Conservation (phyloP, 2,888 invertebrate genomes). For the Thyatira batis region DNA sequence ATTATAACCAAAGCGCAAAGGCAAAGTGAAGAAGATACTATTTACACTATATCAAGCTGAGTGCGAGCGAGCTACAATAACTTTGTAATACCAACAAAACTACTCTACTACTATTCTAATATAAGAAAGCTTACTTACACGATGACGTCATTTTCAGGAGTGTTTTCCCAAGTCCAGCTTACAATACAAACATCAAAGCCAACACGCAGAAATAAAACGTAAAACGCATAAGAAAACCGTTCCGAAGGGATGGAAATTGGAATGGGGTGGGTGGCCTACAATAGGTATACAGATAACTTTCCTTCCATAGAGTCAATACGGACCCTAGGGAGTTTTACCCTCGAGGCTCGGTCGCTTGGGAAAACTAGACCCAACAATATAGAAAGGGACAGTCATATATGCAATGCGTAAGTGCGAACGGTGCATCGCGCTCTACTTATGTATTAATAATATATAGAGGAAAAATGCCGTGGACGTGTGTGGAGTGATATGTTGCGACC, state of each 20-base stretch:
- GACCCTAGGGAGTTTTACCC: conserved; percentile 81
- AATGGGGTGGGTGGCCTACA: conserved; percentile 67
- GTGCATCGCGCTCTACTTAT: conserved; percentile 74
- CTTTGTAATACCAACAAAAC: no score
- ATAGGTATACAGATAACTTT: conserved; percentile 82
- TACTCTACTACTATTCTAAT: no score
- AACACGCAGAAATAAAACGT: conserved; percentile 68
- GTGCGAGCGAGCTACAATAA: no score
- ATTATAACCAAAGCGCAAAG: no score
- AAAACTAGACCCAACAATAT: conserved; percentile 83
- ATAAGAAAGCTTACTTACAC: conserved; percentile 20
- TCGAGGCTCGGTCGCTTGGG: conserved; percentile 81
- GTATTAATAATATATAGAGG: conserved; percentile 82
- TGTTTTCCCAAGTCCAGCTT: neutral
- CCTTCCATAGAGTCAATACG: conserved; percentile 82
- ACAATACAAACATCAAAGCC: neutral
- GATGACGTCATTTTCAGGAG: neutral
- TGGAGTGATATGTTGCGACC: conserved; percentile 80
- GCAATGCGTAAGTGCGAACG: conserved; percentile 49
- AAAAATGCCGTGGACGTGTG: conserved; percentile 81
- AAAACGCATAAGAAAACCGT: conserved; percentile 80
- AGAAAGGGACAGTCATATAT: conserved; percentile 72
- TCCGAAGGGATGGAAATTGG: conserved; percentile 52
- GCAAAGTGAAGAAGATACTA: no score
- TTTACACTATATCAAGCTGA: no score